A percentile compares a stretch with the other conserved stretches of the same genome.
phyloP scores from a whole-genome alignment of 2,888 invertebrate genomes.

The Drosophila stalkeri region DNA sequence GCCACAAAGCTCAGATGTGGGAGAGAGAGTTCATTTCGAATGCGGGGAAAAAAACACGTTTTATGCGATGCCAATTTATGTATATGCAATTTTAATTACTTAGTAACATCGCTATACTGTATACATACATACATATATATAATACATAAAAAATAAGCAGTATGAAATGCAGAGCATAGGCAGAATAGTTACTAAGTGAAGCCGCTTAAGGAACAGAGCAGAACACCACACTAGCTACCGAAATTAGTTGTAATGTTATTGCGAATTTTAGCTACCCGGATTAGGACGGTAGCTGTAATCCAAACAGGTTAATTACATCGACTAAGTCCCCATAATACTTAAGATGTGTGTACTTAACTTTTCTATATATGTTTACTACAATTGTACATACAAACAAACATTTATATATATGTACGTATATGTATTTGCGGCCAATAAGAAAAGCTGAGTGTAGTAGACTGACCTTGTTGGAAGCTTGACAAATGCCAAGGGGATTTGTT shows the following conservation, averaged over 20 bases:
- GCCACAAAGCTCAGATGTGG: slow-evolving; percentile 1
- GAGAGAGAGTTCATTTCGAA: not conserved
- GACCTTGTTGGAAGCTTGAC: slow-evolving; percentile 2
- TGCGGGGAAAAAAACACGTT: slow-evolving; percentile 23
- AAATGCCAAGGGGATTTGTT: slow-evolving; percentile 14
- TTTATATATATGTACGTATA: not conserved
- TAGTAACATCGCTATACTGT: slow-evolving; percentile 9
- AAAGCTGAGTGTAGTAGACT: not conserved
- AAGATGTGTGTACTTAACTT: slow-evolving; percentile 60
- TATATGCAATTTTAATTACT: slow-evolving; percentile 16
- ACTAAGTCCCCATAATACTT: slow-evolving; percentile 58
- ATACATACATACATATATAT: not conserved
- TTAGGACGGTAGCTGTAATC: slow-evolving; percentile 35
- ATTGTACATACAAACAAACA: slow-evolving; percentile 6
- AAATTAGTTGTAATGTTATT: slow-evolving; percentile 43
- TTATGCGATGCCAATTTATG: slow-evolving; percentile 19
- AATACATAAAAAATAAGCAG: slow-evolving; percentile 5
- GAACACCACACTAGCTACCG: not conserved
- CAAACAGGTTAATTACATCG: slow-evolving; percentile 54
- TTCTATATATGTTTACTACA: slow-evolving; percentile 10
- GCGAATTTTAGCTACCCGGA: slow-evolving; percentile 20
- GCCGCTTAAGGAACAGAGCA: not conserved
- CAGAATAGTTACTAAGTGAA: not conserved
- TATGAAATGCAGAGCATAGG: slow-evolving; percentile 2
- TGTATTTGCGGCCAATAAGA: not conserved